Conservation (phyloP, 2,113 vertebrate species). For the Rhizomys pruinosus region DNA sequence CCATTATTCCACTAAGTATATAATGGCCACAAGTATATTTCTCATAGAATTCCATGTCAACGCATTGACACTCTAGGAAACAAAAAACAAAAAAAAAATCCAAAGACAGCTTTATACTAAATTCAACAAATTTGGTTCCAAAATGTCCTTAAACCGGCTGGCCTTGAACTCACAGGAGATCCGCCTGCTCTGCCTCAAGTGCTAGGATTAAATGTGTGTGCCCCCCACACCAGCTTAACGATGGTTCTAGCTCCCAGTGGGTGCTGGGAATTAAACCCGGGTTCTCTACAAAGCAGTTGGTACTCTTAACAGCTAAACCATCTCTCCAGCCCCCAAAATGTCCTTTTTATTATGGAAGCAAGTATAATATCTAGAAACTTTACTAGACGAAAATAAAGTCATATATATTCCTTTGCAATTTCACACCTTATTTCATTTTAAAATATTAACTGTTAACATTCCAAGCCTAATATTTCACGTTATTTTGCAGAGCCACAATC, state of each 20-base stretch:
- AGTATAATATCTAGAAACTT: conserved; percentile 42
- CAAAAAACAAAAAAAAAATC: conserved; percentile 56
- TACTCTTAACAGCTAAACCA: no score
- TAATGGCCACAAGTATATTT: conserved; percentile 26
- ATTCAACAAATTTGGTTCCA: conserved; percentile 60
- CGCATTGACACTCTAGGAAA: conserved; percentile 46
- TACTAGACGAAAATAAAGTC: conserved; percentile 60
- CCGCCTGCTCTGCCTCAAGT: no score
- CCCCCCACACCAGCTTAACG: no score
- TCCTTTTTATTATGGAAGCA: conserved; percentile 55
- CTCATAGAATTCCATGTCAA: conserved; percentile 13
- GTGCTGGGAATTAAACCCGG: no score
- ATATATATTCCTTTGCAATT: conserved; percentile 67
- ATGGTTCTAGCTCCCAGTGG: no score
- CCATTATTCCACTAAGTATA: conserved; percentile 62
- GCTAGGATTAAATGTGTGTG: no score
- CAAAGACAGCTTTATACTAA: conserved; percentile 57
- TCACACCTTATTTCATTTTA: conserved; percentile 54
- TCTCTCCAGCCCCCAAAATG: not conserved
- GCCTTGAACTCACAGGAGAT: no score
- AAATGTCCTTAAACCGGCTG: no score
- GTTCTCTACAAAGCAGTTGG: no score
- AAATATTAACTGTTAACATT: conserved; percentile 61
- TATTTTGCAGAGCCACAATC: conserved; percentile 62
- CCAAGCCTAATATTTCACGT: conserved; percentile 58